Evolutionary conservation across 2,113 vertebrate genomes (phyloP), one percentile per base, ranked within the genome.

Genomic region (Leucosticte australis): DNA sequence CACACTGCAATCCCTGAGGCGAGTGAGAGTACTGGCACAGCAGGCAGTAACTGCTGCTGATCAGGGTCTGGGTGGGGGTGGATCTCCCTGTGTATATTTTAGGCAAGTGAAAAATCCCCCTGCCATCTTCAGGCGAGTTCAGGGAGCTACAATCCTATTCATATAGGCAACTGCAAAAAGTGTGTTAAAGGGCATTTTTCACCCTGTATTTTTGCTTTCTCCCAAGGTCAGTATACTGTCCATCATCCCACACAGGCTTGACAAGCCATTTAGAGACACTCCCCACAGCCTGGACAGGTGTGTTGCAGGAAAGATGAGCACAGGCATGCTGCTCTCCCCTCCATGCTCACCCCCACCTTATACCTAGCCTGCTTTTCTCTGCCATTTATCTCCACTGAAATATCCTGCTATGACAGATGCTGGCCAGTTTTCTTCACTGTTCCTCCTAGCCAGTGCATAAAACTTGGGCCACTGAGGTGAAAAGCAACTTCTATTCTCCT

Each of bases 1-100:
- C 0, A 8, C 18, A 28, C 55, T 1, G 4, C 71, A 53, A 22
- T 35, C 53, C 50, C 35, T 0, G 4, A 46, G 35, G 63, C 1
- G 10, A 75, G 26, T 8, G 2, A 46, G 21, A 87, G 10, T 30
- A 41, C 52, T 27, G 7, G 47, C 21, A 39, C 0, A 42, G 57
- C 41, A 44, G 42, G n/a, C 80, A 67, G 23, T 2, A 6, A 70
- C 49, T 69, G 41, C 63, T 90, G 75, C 44, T 65, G 28, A 69
- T 42, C 46, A 75, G 33, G 26, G 33, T 16, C 44, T 56, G 59
- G 22, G n/a, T 9, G 13, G 14, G 21, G 3, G 2, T 73, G 59
- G 76, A 85, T 22, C 19, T 14, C 27, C 35, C 33, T 21, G 3
- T 11, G 23, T 18, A 4, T 49, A 41, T 81, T 89, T 77, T 28